phyloP scores from a whole-genome alignment of 2,113 vertebrate species.

The Rhipidura dahli region DNA sequence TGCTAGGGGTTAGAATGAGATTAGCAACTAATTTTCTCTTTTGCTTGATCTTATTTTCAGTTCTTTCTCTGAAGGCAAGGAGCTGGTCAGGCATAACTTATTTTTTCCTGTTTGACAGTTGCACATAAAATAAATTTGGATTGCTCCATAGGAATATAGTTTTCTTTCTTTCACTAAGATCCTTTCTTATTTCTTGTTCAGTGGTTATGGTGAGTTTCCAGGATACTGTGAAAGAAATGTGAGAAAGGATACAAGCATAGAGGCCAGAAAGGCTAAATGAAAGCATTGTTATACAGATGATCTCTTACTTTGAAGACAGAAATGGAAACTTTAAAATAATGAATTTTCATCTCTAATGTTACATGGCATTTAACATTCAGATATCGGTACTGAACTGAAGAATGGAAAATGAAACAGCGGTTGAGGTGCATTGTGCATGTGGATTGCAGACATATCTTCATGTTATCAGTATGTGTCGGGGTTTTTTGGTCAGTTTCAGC shows the following conservation, averaged over 20 bases:
- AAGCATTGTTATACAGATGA: neutral
- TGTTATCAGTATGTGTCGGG: neutral
- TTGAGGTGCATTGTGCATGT: neutral
- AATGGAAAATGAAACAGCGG: neutral
- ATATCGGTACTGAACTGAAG: neutral
- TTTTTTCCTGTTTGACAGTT: neutral
- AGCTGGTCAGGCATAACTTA: neutral
- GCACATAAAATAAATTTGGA: neutral
- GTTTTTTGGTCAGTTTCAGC: neutral
- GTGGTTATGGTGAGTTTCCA: neutral
- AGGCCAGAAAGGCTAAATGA: neutral
- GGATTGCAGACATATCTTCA: neutral
- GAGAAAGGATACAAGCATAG: neutral
- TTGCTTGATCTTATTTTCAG: constrained; percentile 4
- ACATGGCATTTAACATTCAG: neutral
- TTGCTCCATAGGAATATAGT: neutral
- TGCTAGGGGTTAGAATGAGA: constrained; percentile 38
- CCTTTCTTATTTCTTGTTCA: neutral
- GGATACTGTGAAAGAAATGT: neutral
- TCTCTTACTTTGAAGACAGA: neutral
- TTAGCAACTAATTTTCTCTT: constrained; percentile 40
- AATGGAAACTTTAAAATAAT: neutral
- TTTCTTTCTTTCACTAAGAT: neutral
- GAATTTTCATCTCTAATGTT: neutral
- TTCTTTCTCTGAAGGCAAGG: neutral